These are phyloP conservation scores for Notolabrus celidotus DNA, from an alignment of 2,797 vertebrate species.

Conservation along the genomic window DNA sequence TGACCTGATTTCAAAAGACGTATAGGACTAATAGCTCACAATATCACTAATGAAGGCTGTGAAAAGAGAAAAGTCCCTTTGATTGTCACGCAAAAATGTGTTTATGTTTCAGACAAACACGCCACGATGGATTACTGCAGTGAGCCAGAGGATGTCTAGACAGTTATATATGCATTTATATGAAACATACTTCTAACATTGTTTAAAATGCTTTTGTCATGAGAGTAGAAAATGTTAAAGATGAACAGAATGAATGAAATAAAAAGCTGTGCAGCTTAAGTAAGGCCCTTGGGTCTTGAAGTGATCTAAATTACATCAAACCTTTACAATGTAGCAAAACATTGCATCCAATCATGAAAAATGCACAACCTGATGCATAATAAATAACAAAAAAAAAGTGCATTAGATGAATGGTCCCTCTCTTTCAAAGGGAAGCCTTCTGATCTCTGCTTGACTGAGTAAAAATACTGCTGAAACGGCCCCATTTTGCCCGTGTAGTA, in stretches of 20 bases:
- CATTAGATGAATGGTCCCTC: slow-evolving; percentile 28
- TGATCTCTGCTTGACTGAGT: slow-evolving; percentile 48
- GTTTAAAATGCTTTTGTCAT: no score
- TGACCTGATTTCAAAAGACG: slow-evolving; percentile 55
- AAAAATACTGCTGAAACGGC: slow-evolving; percentile 52
- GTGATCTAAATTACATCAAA: slow-evolving; percentile 3
- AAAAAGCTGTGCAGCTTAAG: background rate
- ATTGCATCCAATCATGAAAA: slow-evolving; percentile 22
- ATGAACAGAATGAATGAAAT: background rate
- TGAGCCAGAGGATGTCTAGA: slow-evolving; percentile 2
- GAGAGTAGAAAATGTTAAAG: no score
- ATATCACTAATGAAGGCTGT: slow-evolving; percentile 7
- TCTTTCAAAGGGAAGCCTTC: slow-evolving; percentile 10
- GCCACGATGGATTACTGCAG: background rate
- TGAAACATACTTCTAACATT: no score
- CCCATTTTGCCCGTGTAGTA: slow-evolving; percentile 46
- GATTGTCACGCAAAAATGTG: slow-evolving; percentile 1
- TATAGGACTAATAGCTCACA: slow-evolving; percentile 3
- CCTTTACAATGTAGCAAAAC: slow-evolving; percentile 2
- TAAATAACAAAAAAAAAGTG: slow-evolving; percentile 47
- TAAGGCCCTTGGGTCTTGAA: background rate
- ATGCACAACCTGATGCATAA: slow-evolving; percentile 28
- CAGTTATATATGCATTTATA: no score
- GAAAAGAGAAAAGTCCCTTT: background rate
- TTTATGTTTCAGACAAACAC: background rate